phyloP scores from a whole-genome alignment of 92 coral and sea anemone genomes.

The Anthopleura xanthogrammica region DNA sequence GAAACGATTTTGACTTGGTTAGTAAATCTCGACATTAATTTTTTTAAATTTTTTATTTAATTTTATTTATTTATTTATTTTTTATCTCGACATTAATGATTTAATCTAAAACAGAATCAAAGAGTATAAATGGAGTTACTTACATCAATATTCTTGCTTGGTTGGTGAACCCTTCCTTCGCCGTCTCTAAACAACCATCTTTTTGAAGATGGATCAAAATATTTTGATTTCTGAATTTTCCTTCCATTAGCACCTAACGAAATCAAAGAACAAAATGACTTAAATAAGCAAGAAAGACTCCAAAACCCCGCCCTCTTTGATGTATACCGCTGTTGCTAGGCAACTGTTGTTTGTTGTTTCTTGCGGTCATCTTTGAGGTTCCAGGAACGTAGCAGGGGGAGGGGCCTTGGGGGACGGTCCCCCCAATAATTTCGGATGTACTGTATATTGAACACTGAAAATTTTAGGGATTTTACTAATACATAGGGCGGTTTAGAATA shows the following conservation, averaged over 20 bases:
- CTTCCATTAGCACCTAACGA: conserved; percentile 43
- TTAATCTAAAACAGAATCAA: too few species aligned
- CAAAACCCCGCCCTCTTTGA: neutral
- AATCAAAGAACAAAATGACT: neutral
- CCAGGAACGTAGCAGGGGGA: too few species aligned
- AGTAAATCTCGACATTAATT: too few species aligned
- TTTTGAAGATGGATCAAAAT: conserved; percentile 54
- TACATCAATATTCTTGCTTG: conserved; percentile 71
- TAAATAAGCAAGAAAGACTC: neutral
- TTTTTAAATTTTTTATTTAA: too few species aligned
- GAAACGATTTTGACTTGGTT: too few species aligned
- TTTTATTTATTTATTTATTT: too few species aligned
- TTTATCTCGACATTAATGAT: too few species aligned
- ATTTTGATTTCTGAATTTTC: conserved; percentile 62
- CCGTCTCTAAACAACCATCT: conserved; percentile 54
- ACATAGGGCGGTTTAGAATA: too few species aligned
- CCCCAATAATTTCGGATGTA: too few species aligned
- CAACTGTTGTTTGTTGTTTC: neutral
- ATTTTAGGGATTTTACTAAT: too few species aligned
- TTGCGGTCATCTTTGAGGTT: neutral
- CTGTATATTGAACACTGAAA: too few species aligned
- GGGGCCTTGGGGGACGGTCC: too few species aligned
- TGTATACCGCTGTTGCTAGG: neutral
- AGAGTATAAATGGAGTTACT: conserved; percentile 18
- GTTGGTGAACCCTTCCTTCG: conserved; percentile 70